Base-by-base conservation (phyloP, 2,113 vertebrate genomes). In the Neolamprologus modestus region DNA sequence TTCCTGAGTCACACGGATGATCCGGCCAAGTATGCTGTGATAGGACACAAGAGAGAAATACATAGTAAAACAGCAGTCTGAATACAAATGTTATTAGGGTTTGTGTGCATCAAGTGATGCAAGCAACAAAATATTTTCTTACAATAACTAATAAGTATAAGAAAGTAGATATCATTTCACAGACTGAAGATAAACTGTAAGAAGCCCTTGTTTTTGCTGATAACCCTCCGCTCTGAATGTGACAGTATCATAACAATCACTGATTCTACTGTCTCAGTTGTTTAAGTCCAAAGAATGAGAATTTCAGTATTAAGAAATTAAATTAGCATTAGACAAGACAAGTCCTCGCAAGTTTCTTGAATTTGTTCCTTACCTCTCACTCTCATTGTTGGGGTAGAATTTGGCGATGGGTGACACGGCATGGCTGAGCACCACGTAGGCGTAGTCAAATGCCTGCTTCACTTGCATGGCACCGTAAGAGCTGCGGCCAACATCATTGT, bases 381-480 rank as follows among this genome's bases (percentile, higher is more conserved):
- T 96, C 94, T 99, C 98, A 1, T 97, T 98, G 96, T 99, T 99
- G 84, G 99, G 99, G 61, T 99, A 99, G 90, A 97, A 97, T 96
- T 98, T 99, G 94, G 98, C 98, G 87, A 99, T 98, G 14, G 98
- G 98, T 3, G 97, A 99, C 40, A 99, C 98, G 0, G 98, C 99
- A 7, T 99, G 99, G 95, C 97, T 98, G 94, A 99, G 95, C 54
- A 99, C 97, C 68, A 98, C 97, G 3, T 98, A 99, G 85, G 98
- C 99, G 68, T 99, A 99, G 95, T 99, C 98, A 91, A 99, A 99
- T 11, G 98, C 99, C 94, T 99, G 98, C 92, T 99, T 99, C 95
- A 99, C 98, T 95, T 99, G 98, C 98, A 99, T 99, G 96, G 98
- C 98, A 88, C 99, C 99, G n/a, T 99, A 99, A 1, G 98, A 99